These are phyloP conservation scores for Aspidiotus rigidus DNA, from an alignment of 2,888 invertebrate species.

Conservation along the genomic window DNA sequence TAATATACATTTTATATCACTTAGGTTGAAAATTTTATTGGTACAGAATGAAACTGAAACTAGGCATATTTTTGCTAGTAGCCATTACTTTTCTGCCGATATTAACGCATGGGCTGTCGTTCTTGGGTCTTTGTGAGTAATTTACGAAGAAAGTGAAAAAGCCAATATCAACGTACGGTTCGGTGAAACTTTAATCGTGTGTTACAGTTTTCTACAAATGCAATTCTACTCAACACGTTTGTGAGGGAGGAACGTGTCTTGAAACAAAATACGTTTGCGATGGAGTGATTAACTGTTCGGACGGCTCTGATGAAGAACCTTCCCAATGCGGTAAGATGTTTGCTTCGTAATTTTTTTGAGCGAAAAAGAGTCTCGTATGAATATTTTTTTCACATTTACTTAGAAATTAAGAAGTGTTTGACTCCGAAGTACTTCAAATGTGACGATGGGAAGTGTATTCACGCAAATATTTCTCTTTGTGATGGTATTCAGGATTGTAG, in stretches of 20 bases:
- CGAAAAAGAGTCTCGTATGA: no score
- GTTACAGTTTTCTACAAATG: not conserved
- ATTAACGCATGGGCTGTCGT: no score
- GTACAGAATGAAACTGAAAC: no score
- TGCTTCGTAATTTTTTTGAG: no score
- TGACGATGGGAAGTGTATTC: slow-evolving; percentile 55
- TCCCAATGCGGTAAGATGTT: slow-evolving; percentile 37
- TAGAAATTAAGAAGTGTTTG: slow-evolving; percentile 10
- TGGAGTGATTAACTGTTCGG: slow-evolving; percentile 43
- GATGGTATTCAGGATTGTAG: slow-evolving; percentile 43
- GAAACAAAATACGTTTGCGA: slow-evolving; percentile 44
- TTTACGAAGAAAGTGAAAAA: no score
- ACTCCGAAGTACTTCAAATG: slow-evolving; percentile 28
- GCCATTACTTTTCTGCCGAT: no score
- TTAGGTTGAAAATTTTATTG: no score
- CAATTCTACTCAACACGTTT: slow-evolving; percentile 38
- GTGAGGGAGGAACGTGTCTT: slow-evolving; percentile 42
- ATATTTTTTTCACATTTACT: not conserved
- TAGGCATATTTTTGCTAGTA: no score
- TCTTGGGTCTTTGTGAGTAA: no score
- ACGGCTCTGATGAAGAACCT: slow-evolving; percentile 44
- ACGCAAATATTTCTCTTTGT: slow-evolving; percentile 44
- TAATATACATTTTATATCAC: no score
- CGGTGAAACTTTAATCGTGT: no score
- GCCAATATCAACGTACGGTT: no score